These are phyloP conservation scores for Anolis carolinensis DNA, from an alignment of 2,113 vertebrate species.

Conservation along the genomic window DNA sequence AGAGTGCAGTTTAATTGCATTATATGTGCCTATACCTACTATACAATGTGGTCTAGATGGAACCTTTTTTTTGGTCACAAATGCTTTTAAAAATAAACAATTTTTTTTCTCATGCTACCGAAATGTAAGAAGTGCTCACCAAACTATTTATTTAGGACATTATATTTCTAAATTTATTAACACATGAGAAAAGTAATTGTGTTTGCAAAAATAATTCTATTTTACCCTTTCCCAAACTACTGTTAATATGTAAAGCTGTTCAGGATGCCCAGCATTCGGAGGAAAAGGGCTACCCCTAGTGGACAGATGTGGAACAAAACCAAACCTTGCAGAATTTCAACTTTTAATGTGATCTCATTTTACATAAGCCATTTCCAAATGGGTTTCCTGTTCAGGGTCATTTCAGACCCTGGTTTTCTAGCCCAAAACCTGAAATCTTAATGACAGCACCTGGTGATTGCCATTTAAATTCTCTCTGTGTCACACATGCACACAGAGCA, in stretches of 20 bases:
- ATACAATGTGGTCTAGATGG: no score
- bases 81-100: neutral
- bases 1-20: no score
- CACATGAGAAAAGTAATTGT: conserved; percentile 39
- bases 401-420: no score
- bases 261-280: conserved; percentile 30
- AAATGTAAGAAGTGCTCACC: conserved; percentile 7
- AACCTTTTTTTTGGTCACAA: neutral
- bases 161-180: conserved; percentile 8
- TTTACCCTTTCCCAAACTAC: neutral
- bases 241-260: conserved; percentile 9
- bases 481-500: no score
- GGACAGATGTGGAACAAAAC: conserved; percentile 55
- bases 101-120: neutral
- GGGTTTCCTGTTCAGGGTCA: no score
- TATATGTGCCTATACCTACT: no score
- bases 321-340: neutral
- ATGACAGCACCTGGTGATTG: no score
- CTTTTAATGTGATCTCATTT: neutral
- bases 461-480: no score
- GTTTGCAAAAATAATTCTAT: neutral
- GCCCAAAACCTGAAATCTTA: no score
- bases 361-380: no score
- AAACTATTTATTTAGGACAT: conserved; percentile 12
- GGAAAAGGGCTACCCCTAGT: conserved; percentile 72